A percentile compares a stretch with the other conserved stretches of the same genome.
These are phyloP conservation scores for Perca flavescens DNA, from an alignment of 2,113 vertebrate species.

Conservation along the genomic window DNA sequence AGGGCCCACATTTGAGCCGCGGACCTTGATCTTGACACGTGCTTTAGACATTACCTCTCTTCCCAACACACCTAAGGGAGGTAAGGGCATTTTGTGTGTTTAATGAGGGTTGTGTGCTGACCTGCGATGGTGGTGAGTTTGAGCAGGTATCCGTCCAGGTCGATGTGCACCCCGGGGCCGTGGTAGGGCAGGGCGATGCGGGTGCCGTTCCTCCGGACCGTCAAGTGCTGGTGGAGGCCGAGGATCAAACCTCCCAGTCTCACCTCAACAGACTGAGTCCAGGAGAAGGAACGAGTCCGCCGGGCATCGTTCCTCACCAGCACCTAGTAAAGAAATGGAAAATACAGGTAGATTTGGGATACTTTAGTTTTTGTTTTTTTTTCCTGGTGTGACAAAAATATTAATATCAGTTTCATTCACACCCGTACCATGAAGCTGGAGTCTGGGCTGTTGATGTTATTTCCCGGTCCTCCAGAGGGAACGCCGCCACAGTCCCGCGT, in stretches of 20 bases:
- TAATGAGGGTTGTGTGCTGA: slow-evolving; percentile 55
- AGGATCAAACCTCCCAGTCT: slow-evolving; percentile 85
- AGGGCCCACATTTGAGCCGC: no score
- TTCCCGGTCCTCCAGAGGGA: slow-evolving; percentile 41
- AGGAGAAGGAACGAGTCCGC: slow-evolving; percentile 95
- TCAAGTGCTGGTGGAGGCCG: slow-evolving; percentile 96
- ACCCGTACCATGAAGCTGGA: slow-evolving; percentile 89
- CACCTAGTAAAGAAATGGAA: slow-evolving; percentile 67
- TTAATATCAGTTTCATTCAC: not conserved
- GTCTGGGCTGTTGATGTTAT: slow-evolving; percentile 84
- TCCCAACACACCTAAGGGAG: not conserved
- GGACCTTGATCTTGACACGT: no score
- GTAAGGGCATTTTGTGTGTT: not conserved
- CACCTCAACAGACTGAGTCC: slow-evolving; percentile 97
- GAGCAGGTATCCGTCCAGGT: slow-evolving; percentile 96
- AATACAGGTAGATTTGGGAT: not conserved
- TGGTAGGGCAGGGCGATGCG: slow-evolving; percentile 93
- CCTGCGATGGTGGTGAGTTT: slow-evolving; percentile 96
- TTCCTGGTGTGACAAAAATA: no score
- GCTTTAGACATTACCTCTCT: not conserved
- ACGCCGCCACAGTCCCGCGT: slow-evolving; percentile 89
- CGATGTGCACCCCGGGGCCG: slow-evolving; percentile 90
- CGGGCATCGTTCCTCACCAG: slow-evolving; percentile 97
- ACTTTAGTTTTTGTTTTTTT: no score
- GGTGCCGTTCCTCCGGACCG: slow-evolving; percentile 93